Evolutionary conservation across 2,797 vertebrate genomes (phyloP).

Genomic region (Danionella dracula): DNA sequence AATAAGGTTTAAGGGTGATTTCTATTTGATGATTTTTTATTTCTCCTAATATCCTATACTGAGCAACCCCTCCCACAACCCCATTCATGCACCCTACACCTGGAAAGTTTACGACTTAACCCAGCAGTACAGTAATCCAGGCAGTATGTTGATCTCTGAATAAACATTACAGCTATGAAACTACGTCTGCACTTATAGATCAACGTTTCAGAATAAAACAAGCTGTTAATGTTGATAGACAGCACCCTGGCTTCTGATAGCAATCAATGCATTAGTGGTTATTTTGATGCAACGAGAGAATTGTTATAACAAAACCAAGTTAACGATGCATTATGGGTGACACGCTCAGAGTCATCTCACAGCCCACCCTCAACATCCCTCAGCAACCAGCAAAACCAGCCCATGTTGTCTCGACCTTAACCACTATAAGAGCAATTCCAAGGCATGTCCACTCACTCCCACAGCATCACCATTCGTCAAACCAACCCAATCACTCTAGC

Average conservation of each 20-base stretch:
- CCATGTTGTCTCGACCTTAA: conserved; percentile 40
- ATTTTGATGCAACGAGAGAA: background rate
- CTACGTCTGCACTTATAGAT: background rate
- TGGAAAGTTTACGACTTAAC: background rate
- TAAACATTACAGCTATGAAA: no score
- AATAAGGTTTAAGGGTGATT: no score
- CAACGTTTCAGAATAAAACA: background rate
- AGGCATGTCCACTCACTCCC: background rate
- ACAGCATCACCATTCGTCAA: conserved; percentile 22
- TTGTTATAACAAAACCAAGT: background rate
- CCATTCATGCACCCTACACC: background rate
- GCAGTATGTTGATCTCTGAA: background rate
- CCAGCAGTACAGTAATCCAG: background rate
- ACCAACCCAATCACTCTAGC: conserved; percentile 28
- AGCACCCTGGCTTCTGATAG: background rate
- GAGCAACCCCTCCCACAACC: conserved; percentile 61
- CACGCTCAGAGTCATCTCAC: conserved; percentile 32
- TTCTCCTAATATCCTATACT: no score
- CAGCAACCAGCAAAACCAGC: conserved; percentile 39
- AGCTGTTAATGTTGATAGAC: background rate
- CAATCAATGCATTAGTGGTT: background rate
- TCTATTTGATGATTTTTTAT: no score
- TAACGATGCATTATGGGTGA: conserved; percentile 19
- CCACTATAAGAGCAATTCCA: conserved; percentile 42
- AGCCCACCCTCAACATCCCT: conserved; percentile 31